Conservation (phyloP, 1,140 invertebrate species). For the Portunus trituberculatus region DNA sequence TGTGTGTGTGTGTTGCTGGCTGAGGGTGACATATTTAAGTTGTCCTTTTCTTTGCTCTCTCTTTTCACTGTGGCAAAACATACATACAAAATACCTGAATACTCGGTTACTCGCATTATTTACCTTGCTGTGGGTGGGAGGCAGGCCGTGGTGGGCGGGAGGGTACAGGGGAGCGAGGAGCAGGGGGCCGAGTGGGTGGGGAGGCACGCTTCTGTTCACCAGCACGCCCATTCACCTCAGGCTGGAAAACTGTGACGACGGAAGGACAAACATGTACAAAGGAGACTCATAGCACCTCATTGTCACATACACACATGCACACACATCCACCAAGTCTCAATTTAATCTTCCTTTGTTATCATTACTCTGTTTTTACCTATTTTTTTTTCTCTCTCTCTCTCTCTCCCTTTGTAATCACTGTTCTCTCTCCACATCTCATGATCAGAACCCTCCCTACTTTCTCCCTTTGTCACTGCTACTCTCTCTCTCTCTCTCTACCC, state of each 20-base stretch:
- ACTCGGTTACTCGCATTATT: not conserved
- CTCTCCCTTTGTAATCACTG: not conserved
- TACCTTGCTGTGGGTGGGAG: constrained; percentile 44
- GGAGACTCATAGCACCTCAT: too few relatives aligned
- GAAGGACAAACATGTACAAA: too few relatives aligned
- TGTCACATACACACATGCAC: too few relatives aligned
- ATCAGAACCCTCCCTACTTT: too few relatives aligned
- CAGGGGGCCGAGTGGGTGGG: not conserved
- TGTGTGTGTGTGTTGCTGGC: not conserved
- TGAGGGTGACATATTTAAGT: too few relatives aligned
- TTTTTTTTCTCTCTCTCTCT: constrained; percentile 22
- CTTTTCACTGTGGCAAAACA: too few relatives aligned
- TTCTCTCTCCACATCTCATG: too few relatives aligned
- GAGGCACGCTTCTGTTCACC: constrained; percentile 34
- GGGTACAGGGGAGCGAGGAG: constrained; percentile 61
- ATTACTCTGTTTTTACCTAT: not conserved
- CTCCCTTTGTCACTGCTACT: too few relatives aligned
- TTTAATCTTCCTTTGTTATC: too few relatives aligned
- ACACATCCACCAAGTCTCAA: not conserved
- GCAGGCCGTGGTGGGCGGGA: constrained; percentile 77
- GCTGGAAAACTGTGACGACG: constrained; percentile 78
- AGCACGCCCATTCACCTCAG: constrained; percentile 78
- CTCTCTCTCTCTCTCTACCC: too few relatives aligned
- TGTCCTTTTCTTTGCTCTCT: too few relatives aligned
- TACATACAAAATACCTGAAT: too few relatives aligned